Percentiles rank a stretch among this genome's conserved stretches.
Evolutionary conservation across 2,113 vertebrate genomes (phyloP).

Genomic region (Euleptes europaea): DNA sequence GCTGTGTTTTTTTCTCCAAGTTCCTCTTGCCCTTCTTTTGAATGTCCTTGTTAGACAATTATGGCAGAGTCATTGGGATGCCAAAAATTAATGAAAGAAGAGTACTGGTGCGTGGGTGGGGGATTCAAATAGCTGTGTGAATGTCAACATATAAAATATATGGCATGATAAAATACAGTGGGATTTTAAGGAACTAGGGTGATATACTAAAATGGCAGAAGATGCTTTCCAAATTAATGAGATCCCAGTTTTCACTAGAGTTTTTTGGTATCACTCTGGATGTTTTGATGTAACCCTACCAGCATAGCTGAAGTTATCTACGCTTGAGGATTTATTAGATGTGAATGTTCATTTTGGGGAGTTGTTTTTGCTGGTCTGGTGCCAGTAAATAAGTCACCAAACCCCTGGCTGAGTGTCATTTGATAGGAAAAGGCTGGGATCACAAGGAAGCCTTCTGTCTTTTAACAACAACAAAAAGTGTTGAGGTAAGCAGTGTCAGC

Average conservation of each 20-base stretch:
- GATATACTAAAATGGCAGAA: not conserved
- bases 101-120: not conserved
- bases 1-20: conserved; percentile 30
- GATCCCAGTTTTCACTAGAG: conserved; percentile 47
- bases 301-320: conserved; percentile 68
- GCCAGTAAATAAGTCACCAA: conserved; percentile 84
- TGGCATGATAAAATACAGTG: not conserved
- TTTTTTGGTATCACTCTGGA: conserved; percentile 50
- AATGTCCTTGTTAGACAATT: conserved; percentile 1
- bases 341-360: conserved; percentile 72
- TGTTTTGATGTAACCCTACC: conserved; percentile 68
- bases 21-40: not conserved
- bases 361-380: conserved; percentile 75
- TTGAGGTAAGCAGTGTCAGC: conserved; percentile 81
- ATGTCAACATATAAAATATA: not conserved
- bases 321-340: conserved; percentile 77
- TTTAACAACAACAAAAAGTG: conserved; percentile 69
- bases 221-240: conserved; percentile 24
- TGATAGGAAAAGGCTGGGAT: conserved; percentile 83
- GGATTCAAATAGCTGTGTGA: not conserved
- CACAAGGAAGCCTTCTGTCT: conserved; percentile 82
- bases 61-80: conserved; percentile 22
- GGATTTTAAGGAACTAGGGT: not conserved
- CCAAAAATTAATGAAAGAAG: conserved; percentile 18
- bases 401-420: conserved; percentile 79